Conservation (phyloP, 2,888 invertebrate genomes). For the Drosophila siamana region DNA sequence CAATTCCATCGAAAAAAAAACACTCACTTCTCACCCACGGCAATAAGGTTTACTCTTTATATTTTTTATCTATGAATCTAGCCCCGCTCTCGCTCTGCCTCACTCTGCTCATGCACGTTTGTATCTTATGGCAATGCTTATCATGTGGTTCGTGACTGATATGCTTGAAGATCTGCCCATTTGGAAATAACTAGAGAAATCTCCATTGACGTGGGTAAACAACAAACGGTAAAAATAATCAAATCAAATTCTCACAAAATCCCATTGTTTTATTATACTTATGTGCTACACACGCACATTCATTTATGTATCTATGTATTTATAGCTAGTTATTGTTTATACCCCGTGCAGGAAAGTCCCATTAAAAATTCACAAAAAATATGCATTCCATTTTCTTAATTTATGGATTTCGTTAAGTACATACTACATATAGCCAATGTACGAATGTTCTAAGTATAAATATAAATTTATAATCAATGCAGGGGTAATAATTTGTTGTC, state of each 20-base stretch:
- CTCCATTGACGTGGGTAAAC: conserved; percentile 68
- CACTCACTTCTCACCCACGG: conserved; percentile 18
- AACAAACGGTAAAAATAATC: conserved; percentile 48
- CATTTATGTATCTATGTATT: not conserved
- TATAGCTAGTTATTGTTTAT: conserved; percentile 9
- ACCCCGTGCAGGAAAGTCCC: conserved; percentile 19
- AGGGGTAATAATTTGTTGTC: too few species aligned
- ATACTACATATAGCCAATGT: not conserved
- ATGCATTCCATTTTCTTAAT: not conserved
- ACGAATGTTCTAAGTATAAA: too few species aligned
- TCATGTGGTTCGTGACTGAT: conserved; percentile 64
- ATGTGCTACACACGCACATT: conserved; percentile 8
- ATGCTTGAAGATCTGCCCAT: conserved; percentile 46
- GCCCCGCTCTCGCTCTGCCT: conserved; percentile 1
- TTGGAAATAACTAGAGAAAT: conserved; percentile 52
- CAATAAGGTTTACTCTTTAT: conserved; percentile 15
- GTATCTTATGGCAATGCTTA: conserved; percentile 29
- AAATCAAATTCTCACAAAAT: conserved; percentile 51
- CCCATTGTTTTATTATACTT: conserved; percentile 45
- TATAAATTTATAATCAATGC: too few species aligned
- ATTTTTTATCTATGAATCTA: conserved; percentile 32
- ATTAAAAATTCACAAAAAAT: not conserved
- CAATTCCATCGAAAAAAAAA: conserved; percentile 69
- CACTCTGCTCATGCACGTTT: not conserved
- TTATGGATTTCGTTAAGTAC: not conserved